phyloP scores from a whole-genome alignment of 2,113 vertebrate species.

The Raphicerus campestris region DNA sequence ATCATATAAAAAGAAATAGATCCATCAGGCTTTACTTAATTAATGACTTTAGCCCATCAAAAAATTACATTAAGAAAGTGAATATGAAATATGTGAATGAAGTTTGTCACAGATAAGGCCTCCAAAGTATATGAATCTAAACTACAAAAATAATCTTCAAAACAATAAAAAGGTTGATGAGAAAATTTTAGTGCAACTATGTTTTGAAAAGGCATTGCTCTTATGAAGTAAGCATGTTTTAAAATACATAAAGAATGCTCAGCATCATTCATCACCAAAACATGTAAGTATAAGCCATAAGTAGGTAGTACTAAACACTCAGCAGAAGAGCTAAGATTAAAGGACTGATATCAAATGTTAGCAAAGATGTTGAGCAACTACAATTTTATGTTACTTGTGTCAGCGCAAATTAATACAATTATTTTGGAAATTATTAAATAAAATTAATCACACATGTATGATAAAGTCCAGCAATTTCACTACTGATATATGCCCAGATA shows the following conservation, averaged over 20 bases:
- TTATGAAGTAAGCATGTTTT: neutral
- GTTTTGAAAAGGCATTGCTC: neutral
- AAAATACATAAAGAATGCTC: neutral
- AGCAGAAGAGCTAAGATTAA: neutral
- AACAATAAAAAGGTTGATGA: neutral
- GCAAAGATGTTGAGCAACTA: neutral
- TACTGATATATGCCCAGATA: neutral
- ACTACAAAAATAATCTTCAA: neutral
- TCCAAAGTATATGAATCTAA: neutral
- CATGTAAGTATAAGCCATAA: neutral
- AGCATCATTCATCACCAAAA: neutral
- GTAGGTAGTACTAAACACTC: neutral
- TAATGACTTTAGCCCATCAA: neutral
- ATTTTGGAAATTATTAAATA: neutral
- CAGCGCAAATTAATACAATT: neutral
- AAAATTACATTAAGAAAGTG: neutral
- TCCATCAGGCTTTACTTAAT: neutral
- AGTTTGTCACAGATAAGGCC: neutral
- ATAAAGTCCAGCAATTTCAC: neutral
- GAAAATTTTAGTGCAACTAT: neutral
- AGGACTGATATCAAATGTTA: neutral
- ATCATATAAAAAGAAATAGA: neutral
- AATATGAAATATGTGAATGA: neutral
- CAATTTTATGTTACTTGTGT: neutral
- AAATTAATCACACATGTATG: neutral